These are phyloP conservation scores for Micrasema longulum DNA, from an alignment of 1,140 invertebrate genomes.

Conservation along the genomic window DNA sequence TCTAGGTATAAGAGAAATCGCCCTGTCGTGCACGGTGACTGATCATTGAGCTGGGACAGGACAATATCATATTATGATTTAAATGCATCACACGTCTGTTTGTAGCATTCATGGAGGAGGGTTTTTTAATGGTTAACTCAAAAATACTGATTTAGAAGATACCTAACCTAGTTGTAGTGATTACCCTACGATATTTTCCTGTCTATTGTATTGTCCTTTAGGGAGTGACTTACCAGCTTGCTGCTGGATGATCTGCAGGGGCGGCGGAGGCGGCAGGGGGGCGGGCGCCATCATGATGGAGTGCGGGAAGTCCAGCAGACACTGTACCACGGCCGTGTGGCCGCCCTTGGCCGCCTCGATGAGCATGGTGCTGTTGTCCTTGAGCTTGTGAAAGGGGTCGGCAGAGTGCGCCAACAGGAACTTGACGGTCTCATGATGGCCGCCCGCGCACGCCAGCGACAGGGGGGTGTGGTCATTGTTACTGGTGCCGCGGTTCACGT, in stretches of 20 bases:
- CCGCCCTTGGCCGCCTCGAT: conserved; percentile 98
- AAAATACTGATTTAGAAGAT: no score
- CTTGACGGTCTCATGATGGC: conserved; percentile 93
- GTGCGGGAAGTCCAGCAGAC: conserved; percentile 94
- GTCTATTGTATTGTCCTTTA: no score
- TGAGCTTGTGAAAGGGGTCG: conserved; percentile 95
- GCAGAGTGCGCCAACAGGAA: conserved; percentile 89
- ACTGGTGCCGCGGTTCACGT: conserved; percentile 94
- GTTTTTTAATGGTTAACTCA: no score
- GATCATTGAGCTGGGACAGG: no score
- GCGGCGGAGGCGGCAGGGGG: conserved; percentile 48
- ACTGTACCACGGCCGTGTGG: conserved; percentile 93
- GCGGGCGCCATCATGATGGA: conserved; percentile 76
- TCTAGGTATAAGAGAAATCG: no score
- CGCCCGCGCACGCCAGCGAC: conserved; percentile 96
- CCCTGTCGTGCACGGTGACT: no score
- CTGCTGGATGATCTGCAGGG: conserved; percentile 42
- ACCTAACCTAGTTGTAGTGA: no score
- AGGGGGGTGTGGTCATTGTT: conserved; percentile 98
- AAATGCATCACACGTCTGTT: no score
- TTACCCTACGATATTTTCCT: no score
- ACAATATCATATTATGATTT: no score
- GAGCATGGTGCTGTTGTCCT: conserved; percentile 98
- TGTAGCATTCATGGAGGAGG: no score
- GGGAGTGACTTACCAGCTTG: conserved; percentile 7